Evolutionary conservation across 2,113 vertebrate species (phyloP), one percentile per base, ranked within the genome.

Genomic region (Bucco capensis): DNA sequence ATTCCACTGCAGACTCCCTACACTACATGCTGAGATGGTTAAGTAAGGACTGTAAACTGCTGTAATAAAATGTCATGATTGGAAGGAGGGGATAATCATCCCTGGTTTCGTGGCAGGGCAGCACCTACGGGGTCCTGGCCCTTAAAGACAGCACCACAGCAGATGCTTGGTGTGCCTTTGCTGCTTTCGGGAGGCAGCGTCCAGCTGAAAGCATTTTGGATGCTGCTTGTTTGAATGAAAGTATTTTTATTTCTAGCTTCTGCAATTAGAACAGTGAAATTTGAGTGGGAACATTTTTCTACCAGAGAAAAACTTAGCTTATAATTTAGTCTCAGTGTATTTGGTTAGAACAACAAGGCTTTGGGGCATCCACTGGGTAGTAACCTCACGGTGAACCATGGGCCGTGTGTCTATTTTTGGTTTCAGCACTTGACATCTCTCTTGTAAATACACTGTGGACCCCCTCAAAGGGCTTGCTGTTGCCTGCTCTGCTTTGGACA

Each of bases 211-310:
- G 60, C 44, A 58, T 89, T 92, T 86, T 79, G 83, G 76, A 72
- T 78, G n/a, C 71, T 86, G 50, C 62, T 88, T 86, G 73, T 81
- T 95, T 88, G 86, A 92, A 92, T 89, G 77, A 58, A 89, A 87
- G 84, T 93, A 86, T 89, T 95, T 96, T 92, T 93, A 87, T 84
- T 90, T 92, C 83, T 73, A 85, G 77, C 86, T 95, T 96, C 93
- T 95, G 74, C 83, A 96, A 79, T 92, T 90, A 94, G 90, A 94
- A 94, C 57, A 76, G 84, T 44, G 58, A 92, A 93, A 93, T 93
- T 82, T 79, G 90, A 93, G 87, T 94, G 82, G 91, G 83, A 87
- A 80, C 42, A 13, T 76, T 90, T 76, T 90, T 85, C 58, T 89
- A 79, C 78, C 62, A 72, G 54, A 82, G 67, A 40, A 89, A 86